Evolutionary conservation across 2,797 vertebrate species (phyloP).

Genomic region (Rhabdophis nuchalis): DNA sequence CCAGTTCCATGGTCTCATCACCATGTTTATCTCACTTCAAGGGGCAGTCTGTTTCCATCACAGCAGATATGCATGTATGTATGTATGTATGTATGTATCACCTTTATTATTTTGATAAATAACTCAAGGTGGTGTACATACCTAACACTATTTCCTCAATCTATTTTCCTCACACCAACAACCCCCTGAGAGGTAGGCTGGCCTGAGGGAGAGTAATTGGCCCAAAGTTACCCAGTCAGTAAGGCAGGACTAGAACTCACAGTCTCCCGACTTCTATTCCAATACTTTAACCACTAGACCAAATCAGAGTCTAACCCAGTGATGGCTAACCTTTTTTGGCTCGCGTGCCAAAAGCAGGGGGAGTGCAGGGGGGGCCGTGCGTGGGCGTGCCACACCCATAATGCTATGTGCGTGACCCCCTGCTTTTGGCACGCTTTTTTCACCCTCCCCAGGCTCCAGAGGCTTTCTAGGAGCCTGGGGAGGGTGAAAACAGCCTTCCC

Average conservation of each 20-base stretch:
- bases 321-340: too few species aligned
- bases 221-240: not conserved
- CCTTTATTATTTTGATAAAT: not conserved
- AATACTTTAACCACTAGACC: not conserved
- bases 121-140: not conserved
- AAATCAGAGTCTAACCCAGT: not conserved
- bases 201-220: not conserved
- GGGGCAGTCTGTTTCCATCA: not conserved
- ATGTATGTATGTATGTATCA: not conserved
- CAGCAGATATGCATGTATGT: not conserved
- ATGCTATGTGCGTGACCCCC: too few species aligned
- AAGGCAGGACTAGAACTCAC: not conserved
- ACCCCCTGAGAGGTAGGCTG: not conserved
- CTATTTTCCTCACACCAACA: not conserved
- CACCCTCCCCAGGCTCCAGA: too few species aligned
- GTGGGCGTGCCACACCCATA: too few species aligned
- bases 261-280: too few species aligned
- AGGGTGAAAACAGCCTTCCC: too few species aligned
- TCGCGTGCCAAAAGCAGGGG: too few species aligned
- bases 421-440: too few species aligned
- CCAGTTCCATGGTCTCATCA: not conserved
- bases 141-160: not conserved
- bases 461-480: too few species aligned
- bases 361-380: too few species aligned
- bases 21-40: too few species aligned